Evolutionary conservation across 2,113 vertebrate species (phyloP), one percentile per base, ranked within the genome.

Genomic region (Chascanopsetta lugubris): DNA sequence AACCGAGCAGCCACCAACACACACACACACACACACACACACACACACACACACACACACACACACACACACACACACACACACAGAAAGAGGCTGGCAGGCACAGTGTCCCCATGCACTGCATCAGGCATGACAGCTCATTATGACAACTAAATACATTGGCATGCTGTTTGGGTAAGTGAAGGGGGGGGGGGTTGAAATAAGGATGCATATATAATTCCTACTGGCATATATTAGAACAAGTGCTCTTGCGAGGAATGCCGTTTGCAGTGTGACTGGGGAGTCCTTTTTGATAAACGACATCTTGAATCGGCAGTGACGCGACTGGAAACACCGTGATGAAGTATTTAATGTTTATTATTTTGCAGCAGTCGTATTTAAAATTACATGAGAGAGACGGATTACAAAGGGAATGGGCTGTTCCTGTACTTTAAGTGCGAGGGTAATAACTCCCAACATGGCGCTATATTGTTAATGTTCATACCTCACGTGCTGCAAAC

Each of bases 81-180:
- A n/a, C n/a, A n/a, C n/a, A n/a, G n/a, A n/a, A n/a, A n/a, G 29
- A 47, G 54, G 40, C 83, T 79, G 79, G 84, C 73, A 82, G 83
- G 73, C 79, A 72, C 66, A 47, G 80, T 78, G 85, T 88, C 88
- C 88, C 85, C 59, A 60, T 55, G 83, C 85, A 82, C 70, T 77
- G 72, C 82, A 87, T 85, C 85, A 88, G 75, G 59, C 82, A 74
- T 87, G 87, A 89, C 88, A 89, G 85, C 84, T 89, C 87, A 89
- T 91, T 90, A 90, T 88, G 87, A 91, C 88, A 90, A 88, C 88
- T 90, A 89, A 89, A 91, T 90, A 91, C 79, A 87, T 84, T 80
- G 83, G 81, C 87, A 86, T 76, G 86, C 81, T 87, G 87, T 81
- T 84, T 82, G 74, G 80, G 68, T 78, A 56, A 77, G 64, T 54